Percentiles rank a stretch among this genome's conserved stretches.
These are phyloP conservation scores for Hyles lineata DNA, from an alignment of 2,888 invertebrate species.

Conservation along the genomic window DNA sequence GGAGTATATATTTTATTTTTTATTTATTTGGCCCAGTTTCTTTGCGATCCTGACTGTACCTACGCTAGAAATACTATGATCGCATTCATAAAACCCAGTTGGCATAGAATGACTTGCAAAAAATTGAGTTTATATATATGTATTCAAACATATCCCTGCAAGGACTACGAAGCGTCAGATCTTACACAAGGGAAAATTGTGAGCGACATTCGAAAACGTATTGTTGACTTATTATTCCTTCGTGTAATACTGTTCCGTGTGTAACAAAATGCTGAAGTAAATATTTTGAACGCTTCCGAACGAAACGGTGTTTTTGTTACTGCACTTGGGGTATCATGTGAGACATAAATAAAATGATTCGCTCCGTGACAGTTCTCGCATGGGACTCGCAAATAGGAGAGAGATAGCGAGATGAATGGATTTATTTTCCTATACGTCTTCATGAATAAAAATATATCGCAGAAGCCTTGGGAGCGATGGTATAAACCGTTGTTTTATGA, in stretches of 20 bases:
- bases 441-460: constrained; percentile 20
- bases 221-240: constrained; percentile 16
- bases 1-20: too few relatives aligned
- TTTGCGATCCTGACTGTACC: too few relatives aligned
- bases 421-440: constrained; percentile 16
- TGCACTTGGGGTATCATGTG: constrained; percentile 22
- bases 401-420: constrained; percentile 3
- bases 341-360: constrained; percentile 28
- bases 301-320: not conserved
- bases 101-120: not conserved
- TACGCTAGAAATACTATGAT: too few relatives aligned
- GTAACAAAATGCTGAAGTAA: constrained; percentile 27
- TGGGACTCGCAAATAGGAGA: constrained; percentile 21
- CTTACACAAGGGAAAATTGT: not conserved
- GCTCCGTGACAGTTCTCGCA: constrained; percentile 21
- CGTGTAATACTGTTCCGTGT: not conserved
- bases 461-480: not conserved
- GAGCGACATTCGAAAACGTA: constrained; percentile 21
- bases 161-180: not conserved
- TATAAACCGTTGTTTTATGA: constrained; percentile 6
- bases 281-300: constrained; percentile 29
- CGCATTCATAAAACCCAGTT: not conserved
- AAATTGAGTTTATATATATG: too few relatives aligned
- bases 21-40: too few relatives aligned
- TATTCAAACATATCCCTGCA: too few relatives aligned